Evolutionary conservation across 2,888 invertebrate species (phyloP), one percentile per base, ranked within the genome.

Genomic region (Scaptomyza caliginosa): DNA sequence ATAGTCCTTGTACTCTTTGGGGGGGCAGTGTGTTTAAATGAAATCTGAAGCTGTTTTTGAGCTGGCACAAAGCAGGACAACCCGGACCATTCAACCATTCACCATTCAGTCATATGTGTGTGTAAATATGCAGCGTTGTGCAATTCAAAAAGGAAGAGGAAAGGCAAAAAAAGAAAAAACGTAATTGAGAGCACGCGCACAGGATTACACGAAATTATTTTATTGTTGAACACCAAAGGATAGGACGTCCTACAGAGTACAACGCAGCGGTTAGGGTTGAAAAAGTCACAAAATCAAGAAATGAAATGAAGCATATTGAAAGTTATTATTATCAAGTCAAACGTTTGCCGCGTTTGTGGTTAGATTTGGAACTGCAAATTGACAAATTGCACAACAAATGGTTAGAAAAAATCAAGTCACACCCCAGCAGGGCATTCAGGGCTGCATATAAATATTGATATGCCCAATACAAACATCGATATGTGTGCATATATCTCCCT

Each of bases 101-200:
- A 17, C 30, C 30, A 45, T 42, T 42, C 42, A 40, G 10, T 42
- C 46, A 59, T 49, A 32, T 32, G 11, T 13, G 32, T 19, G 36
- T 40, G 40, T 48, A 50, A 16, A 5, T 67, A 45, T 67, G 60
- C 59, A 39, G 24, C 28, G 16, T 7, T 19, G 17, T 45, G 55
- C 65, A 59, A 52, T 48, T 63, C 24, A 39, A 3, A 1, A 28
- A 30, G n/a, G n/a, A n/a, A n/a, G n/a, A n/a, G n/a, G n/a, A n/a
- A n/a, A n/a, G n/a, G n/a, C n/a, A n/a, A n/a, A n/a, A n/a, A n/a
- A n/a, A n/a, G n/a, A 30, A 13, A 75, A 77, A 79, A 59, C 68
- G 77, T 83, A 86, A 83, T 83, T 83, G 86, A 77, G 77, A 83
- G 83, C 83, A 83, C 83, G 83, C 84, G 80, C 73, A 55, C 39